Evolutionary conservation across 2,888 invertebrate species (phyloP).

Genomic region (Coleophora flavipennella): DNA sequence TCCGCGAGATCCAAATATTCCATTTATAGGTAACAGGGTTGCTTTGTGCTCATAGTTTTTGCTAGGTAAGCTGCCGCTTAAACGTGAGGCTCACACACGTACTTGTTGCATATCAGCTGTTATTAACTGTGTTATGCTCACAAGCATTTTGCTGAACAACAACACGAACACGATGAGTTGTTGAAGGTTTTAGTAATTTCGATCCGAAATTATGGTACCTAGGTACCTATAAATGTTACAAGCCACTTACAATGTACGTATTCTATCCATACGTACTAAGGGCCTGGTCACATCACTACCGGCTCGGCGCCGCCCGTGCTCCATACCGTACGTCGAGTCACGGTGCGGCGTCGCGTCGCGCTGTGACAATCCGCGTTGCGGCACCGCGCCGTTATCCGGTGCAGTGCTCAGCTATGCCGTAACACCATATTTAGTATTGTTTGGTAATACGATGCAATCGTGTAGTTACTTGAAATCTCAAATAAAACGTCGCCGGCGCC

Average conservation of each 20-base stretch:
- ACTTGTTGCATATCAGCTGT: slow-evolving; percentile 37
- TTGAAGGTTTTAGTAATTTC: slow-evolving; percentile 44
- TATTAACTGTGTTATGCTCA: slow-evolving; percentile 40
- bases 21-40: slow-evolving; percentile 61
- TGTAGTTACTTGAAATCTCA: too few species aligned
- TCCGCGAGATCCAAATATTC: slow-evolving; percentile 52
- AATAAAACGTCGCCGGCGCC: too few species aligned
- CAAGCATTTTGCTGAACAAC: slow-evolving; percentile 29
- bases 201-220: slow-evolving; percentile 45
- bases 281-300: too few species aligned
- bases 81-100: slow-evolving; percentile 56
- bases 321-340: too few species aligned
- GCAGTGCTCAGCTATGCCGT: too few species aligned
- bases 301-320: too few species aligned
- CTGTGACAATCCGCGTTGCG: too few species aligned
- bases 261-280: too few species aligned
- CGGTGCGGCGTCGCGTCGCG: too few species aligned
- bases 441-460: too few species aligned
- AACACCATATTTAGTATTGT: too few species aligned
- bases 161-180: slow-evolving; percentile 37
- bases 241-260: slow-evolving; percentile 20
- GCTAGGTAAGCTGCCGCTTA: slow-evolving; percentile 51
- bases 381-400: too few species aligned
- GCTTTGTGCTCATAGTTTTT: slow-evolving; percentile 55
- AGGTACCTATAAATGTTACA: slow-evolving; percentile 45